Evolutionary conservation across 2,113 vertebrate species (phyloP).

Genomic region (Smithornis capensis): DNA sequence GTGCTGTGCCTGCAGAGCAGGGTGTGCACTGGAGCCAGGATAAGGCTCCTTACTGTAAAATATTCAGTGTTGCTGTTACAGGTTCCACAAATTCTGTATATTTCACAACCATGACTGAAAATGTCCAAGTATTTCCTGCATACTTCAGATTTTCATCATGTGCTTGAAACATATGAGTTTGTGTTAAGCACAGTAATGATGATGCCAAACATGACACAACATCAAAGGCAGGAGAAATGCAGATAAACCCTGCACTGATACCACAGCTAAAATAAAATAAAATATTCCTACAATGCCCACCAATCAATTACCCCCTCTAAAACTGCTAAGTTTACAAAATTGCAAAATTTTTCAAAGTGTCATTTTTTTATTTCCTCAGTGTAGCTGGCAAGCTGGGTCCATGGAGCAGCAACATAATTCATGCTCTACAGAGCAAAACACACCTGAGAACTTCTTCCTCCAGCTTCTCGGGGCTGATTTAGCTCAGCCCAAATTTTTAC

Average conservation of each 20-base stretch:
- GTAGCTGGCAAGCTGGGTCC: not conserved
- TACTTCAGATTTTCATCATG: not conserved
- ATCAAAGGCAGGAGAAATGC: not conserved
- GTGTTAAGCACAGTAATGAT: not conserved
- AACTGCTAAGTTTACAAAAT: not conserved
- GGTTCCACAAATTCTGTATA: not conserved
- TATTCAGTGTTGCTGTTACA: not conserved
- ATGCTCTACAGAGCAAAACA: not conserved
- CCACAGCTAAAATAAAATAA: not conserved
- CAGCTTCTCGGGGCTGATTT: not conserved
- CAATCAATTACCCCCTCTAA: not conserved
- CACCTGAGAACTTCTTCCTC: not conserved
- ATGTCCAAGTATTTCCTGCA: not conserved
- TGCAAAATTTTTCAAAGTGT: not conserved
- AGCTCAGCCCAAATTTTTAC: not conserved
- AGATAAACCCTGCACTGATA: not conserved
- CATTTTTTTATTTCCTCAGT: not conserved
- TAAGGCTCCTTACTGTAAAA: not conserved
- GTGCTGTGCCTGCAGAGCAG: not conserved
- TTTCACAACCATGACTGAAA: not conserved
- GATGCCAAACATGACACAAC: not conserved
- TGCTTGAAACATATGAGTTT: not conserved
- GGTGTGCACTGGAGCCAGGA: not conserved
- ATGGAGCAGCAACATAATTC: fast-evolving
- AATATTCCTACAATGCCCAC: not conserved